Conservation (phyloP, 2,888 invertebrate species). For the Baccha elongata region DNA sequence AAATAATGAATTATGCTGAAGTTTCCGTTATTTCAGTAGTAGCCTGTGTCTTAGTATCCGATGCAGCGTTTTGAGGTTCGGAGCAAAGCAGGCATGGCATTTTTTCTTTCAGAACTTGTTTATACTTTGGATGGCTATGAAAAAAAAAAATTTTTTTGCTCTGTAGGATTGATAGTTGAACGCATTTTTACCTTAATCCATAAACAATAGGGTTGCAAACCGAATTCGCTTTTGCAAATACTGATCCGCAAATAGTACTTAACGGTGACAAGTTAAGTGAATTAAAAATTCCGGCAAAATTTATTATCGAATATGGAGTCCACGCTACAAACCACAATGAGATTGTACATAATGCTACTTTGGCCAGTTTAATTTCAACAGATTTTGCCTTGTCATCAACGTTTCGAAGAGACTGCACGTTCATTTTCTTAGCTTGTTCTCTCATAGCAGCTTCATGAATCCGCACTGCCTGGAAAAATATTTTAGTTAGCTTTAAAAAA, state of each 20-base stretch:
- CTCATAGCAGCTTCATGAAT: conserved; percentile 85
- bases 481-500: no score
- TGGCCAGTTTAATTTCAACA: conserved; percentile 85
- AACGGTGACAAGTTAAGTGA: conserved; percentile 83
- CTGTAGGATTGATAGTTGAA: no score
- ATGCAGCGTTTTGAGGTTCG: conserved; percentile 76
- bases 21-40: conserved; percentile 80
- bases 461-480: conserved; percentile 82
- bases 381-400: conserved; percentile 83
- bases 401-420: conserved; percentile 84
- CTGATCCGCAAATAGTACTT: conserved; percentile 84
- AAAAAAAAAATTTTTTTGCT: background rate
- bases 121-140: conserved; percentile 85
- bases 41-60: conserved; percentile 79
- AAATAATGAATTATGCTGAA: conserved; percentile 76
- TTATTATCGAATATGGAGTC: conserved; percentile 86
- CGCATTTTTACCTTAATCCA: conserved; percentile 84
- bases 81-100: conserved; percentile 85
- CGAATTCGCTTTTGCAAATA: conserved; percentile 86
- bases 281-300: conserved; percentile 83
- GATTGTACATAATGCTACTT: conserved; percentile 86
- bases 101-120: conserved; percentile 84
- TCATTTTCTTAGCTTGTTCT: conserved; percentile 87
- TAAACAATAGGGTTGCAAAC: conserved; percentile 85
- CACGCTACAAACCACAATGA: conserved; percentile 87